Conservation (phyloP, 2,888 invertebrate genomes). For the Caenorhabditis zanzibari region DNA sequence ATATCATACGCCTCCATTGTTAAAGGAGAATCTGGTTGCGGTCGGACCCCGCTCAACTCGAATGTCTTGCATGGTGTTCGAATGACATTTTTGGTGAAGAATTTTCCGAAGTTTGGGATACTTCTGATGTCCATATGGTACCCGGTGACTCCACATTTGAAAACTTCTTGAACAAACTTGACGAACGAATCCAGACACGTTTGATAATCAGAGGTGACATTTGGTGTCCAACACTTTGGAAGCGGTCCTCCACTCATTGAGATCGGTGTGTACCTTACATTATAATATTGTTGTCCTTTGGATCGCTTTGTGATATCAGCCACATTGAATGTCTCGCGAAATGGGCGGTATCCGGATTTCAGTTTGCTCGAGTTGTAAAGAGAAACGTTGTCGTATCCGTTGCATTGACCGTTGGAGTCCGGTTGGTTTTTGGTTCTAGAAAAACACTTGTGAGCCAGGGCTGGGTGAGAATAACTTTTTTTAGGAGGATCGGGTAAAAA, state of each 20-base stretch:
- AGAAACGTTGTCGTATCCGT: slow-evolving; percentile 5
- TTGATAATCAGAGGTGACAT: slow-evolving; percentile 21
- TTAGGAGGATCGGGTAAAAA: no score
- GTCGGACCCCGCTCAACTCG: slow-evolving; percentile 17
- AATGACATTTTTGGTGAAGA: slow-evolving; percentile 21
- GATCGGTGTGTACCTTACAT: slow-evolving; percentile 15
- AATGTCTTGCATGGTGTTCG: neutral
- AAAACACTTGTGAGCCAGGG: neutral
- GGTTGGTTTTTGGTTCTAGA: neutral
- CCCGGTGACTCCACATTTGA: slow-evolving; percentile 14
- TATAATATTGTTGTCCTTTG: slow-evolving; percentile 17
- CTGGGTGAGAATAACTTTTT: neutral
- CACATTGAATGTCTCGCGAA: slow-evolving; percentile 14
- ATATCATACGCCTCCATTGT: slow-evolving; percentile 26
- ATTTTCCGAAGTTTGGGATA: slow-evolving; percentile 25
- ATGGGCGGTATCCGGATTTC: slow-evolving; percentile 22
- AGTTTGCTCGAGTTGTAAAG: slow-evolving; percentile 30
- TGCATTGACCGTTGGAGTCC: neutral
- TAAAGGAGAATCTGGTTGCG: slow-evolving; percentile 10
- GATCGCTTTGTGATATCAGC: slow-evolving; percentile 17
- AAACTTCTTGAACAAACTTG: neutral
- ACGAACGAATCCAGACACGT: neutral
- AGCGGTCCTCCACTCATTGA: slow-evolving; percentile 22
- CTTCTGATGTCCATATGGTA: slow-evolving; percentile 23
- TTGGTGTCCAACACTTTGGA: slow-evolving; percentile 30